A percentile compares a stretch with the other conserved stretches of the same genome.
These are phyloP conservation scores for Dermolepida albohirtum DNA, from an alignment of 2,888 invertebrate species.

Conservation along the genomic window DNA sequence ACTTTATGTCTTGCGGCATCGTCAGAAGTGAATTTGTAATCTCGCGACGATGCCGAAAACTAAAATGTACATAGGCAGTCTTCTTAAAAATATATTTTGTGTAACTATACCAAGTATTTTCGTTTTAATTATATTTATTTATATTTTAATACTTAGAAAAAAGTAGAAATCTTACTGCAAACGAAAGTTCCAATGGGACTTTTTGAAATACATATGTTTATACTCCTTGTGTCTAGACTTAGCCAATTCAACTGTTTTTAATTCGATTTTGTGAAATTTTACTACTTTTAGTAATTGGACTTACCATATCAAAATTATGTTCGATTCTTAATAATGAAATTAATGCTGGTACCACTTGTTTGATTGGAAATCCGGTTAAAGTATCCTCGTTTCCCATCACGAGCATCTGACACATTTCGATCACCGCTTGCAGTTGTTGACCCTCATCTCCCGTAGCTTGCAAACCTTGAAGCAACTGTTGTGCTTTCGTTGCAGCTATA, in stretches of 20 bases:
- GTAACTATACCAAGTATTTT: too few species aligned
- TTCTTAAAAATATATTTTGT: too few species aligned
- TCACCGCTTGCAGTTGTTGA: conserved; percentile 95
- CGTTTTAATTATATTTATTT: too few species aligned
- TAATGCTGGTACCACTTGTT: conserved; percentile 96
- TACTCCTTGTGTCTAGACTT: too few species aligned
- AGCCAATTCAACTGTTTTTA: too few species aligned
- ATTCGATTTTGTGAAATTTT: too few species aligned
- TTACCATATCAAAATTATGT: conserved; percentile 97
- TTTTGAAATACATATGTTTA: too few species aligned
- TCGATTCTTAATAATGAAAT: conserved; percentile 94
- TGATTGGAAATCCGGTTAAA: conserved; percentile 96
- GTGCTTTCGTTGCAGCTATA: conserved; percentile 85
- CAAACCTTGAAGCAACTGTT: conserved; percentile 90
- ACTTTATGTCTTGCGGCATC: too few species aligned
- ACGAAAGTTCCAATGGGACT: background rate
- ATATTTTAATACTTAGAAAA: too few species aligned
- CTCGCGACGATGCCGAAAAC: too few species aligned
- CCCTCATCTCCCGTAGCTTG: conserved; percentile 96
- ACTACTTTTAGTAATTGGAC: conserved; percentile 46
- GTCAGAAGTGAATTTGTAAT: too few species aligned
- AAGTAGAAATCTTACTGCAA: background rate
- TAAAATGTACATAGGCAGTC: too few species aligned
- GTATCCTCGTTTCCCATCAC: conserved; percentile 99
- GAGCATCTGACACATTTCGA: conserved; percentile 98